Conservation (phyloP, 1,140 invertebrate genomes). For the Conopomorpha cramerella region DNA sequence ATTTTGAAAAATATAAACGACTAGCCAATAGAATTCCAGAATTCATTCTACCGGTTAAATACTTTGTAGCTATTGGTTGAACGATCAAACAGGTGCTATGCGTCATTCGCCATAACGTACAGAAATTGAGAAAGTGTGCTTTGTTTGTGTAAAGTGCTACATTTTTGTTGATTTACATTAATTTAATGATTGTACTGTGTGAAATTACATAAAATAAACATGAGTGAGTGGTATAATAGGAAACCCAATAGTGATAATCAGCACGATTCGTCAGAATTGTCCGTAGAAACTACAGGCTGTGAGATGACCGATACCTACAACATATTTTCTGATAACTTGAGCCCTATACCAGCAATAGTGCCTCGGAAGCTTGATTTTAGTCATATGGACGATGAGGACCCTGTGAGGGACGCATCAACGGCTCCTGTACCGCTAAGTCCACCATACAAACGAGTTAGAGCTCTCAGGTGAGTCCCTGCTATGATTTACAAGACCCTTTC, state of each 20-base stretch:
- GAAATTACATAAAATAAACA: conserved; percentile 27
- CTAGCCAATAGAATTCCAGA: too few species aligned
- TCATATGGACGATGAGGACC: conserved; percentile 39
- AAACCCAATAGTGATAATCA: conserved; percentile 31
- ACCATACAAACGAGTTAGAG: conserved; percentile 81
- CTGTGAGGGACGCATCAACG: conserved; percentile 20
- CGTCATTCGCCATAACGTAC: conserved; percentile 53
- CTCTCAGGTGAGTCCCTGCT: too few species aligned
- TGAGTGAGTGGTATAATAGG: conserved; percentile 50
- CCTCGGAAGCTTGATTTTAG: conserved; percentile 51
- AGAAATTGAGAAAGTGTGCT: conserved; percentile 39
- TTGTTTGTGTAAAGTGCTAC: conserved; percentile 18
- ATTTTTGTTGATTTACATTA: conserved; percentile 16
- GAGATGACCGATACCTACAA: conserved; percentile 48
- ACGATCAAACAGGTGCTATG: too few species aligned
- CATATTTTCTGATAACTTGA: conserved; percentile 48
- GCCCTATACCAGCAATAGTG: conserved; percentile 43
- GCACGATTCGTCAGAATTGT: conserved; percentile 42
- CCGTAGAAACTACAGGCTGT: conserved; percentile 35
- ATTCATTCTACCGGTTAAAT: too few species aligned
- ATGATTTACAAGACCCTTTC: too few species aligned
- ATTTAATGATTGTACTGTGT: conserved; percentile 22
- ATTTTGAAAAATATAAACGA: too few species aligned
- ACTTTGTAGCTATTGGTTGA: too few species aligned
- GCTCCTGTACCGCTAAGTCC: conserved; percentile 57